A percentile compares a stretch with the other conserved stretches of the same genome.
Conservation (phyloP, 2,888 invertebrate species). For the Nasonovia ribisnigri region DNA sequence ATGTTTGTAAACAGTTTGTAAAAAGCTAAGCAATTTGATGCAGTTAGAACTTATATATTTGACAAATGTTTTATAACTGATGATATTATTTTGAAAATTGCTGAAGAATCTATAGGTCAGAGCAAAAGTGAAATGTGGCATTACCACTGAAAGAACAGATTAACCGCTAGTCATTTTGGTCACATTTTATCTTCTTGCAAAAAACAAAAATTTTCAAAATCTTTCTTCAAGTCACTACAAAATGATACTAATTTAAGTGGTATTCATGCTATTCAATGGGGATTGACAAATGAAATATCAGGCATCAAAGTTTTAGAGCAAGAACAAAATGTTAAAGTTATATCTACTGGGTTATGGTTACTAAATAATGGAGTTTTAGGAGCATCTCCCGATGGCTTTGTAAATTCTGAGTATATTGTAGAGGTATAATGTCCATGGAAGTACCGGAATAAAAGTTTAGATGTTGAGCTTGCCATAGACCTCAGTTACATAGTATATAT, state of each 20-base stretch:
- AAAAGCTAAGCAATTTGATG: neutral
- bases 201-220: conserved; percentile 6
- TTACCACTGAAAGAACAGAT: neutral
- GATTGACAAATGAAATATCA: conserved; percentile 25
- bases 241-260: conserved; percentile 32
- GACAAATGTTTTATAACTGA: neutral
- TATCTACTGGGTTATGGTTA: conserved; percentile 23
- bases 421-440: too few species aligned
- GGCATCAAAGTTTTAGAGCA: conserved; percentile 17
- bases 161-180: neutral
- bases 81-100: neutral
- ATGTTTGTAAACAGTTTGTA: conserved; percentile 8
- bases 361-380: conserved; percentile 7
- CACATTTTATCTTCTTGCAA: neutral
- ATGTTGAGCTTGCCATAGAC: neutral
- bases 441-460: neutral
- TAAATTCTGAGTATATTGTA: neutral
- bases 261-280: conserved; percentile 38
- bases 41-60: neutral
- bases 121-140: neutral
- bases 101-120: neutral
- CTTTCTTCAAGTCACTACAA: neutral
- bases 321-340: neutral
- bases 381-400: conserved; percentile 18
- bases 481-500: neutral